Conservation (phyloP, 2,113 vertebrate genomes). For the Ctenodactylus gundi region DNA sequence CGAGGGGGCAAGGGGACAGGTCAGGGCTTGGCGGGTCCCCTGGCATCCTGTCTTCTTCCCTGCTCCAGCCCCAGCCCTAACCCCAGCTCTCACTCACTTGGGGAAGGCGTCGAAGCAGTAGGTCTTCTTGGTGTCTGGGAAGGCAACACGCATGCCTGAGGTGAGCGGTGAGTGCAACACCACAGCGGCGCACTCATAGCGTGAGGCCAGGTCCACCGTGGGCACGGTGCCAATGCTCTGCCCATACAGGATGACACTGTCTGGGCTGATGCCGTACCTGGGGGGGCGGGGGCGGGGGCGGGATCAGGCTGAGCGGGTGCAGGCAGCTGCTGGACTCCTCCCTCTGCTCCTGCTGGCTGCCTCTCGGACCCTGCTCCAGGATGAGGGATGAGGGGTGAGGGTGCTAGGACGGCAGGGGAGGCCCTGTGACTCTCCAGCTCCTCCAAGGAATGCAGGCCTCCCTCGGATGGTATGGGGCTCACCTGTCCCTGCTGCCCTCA, state of each 20-base stretch:
- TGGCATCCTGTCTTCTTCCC: fast-evolving
- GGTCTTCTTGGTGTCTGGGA: constrained; percentile 97
- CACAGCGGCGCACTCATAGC: constrained; percentile 96
- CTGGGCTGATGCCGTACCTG: constrained; percentile 96
- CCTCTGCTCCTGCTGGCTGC: not conserved
- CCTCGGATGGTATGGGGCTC: not conserved
- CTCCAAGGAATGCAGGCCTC: too few relatives aligned
- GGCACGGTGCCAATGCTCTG: constrained; percentile 98
- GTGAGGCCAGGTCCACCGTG: constrained; percentile 95
- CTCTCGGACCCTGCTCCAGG: too few relatives aligned
- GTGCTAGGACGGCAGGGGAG: not conserved
- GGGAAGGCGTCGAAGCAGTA: constrained; percentile 98
- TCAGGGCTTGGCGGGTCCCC: constrained; percentile 58
- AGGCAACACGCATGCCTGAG: constrained; percentile 97
- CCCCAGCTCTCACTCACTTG: constrained; percentile 87
- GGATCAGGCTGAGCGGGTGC: not conserved
- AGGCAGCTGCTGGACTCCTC: too few relatives aligned
- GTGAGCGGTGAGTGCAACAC: constrained; percentile 96
- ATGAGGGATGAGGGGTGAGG: too few relatives aligned
- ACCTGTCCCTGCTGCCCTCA: not conserved
- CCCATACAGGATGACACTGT: constrained; percentile 96
- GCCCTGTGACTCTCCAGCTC: not conserved
- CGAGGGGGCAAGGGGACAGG: not conserved
- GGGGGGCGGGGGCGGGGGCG: fast-evolving
- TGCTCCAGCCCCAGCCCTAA: too few relatives aligned